Percentiles rank a stretch among this genome's conserved stretches.
Evolutionary conservation across 2,113 vertebrate genomes (phyloP).

Genomic region (Callipepla squamata): DNA sequence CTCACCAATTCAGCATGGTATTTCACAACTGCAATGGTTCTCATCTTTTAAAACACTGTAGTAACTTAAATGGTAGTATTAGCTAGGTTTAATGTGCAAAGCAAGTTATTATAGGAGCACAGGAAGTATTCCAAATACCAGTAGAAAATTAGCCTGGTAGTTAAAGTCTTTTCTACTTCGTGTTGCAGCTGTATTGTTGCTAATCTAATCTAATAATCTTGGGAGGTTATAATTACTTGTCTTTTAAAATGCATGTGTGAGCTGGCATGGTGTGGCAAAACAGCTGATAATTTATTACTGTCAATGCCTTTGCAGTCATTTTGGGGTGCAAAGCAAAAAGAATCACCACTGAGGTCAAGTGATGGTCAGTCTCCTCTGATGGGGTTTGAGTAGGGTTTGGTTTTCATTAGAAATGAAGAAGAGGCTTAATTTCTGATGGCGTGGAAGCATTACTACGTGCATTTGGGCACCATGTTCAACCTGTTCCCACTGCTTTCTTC

Average conservation of each 20-base stretch:
- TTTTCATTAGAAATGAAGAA: not conserved
- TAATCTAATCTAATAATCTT: slow-evolving; percentile 24
- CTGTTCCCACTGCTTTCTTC: not conserved
- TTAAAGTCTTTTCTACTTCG: not conserved
- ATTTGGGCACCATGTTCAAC: not conserved
- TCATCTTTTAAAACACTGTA: not conserved
- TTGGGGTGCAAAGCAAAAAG: not conserved
- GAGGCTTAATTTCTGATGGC: not conserved
- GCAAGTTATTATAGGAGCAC: not conserved
- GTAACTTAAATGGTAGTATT: not conserved
- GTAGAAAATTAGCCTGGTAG: slow-evolving; percentile 40
- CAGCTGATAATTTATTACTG: not conserved
- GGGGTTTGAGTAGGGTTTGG: not conserved
- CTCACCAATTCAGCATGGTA: not conserved
- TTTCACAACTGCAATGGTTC: not conserved
- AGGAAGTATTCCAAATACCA: slow-evolving; percentile 11
- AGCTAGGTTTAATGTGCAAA: not conserved
- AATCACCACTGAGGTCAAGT: fast-evolving
- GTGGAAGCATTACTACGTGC: not conserved
- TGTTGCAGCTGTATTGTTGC: slow-evolving; percentile 2
- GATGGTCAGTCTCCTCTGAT: not conserved
- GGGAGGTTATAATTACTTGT: slow-evolving; percentile 15
- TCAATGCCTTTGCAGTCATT: not conserved
- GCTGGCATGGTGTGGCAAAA: not conserved
- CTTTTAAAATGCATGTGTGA: slow-evolving; percentile 20